phyloP scores from a whole-genome alignment of 2,797 vertebrate species.

The Zalophus californianus region DNA sequence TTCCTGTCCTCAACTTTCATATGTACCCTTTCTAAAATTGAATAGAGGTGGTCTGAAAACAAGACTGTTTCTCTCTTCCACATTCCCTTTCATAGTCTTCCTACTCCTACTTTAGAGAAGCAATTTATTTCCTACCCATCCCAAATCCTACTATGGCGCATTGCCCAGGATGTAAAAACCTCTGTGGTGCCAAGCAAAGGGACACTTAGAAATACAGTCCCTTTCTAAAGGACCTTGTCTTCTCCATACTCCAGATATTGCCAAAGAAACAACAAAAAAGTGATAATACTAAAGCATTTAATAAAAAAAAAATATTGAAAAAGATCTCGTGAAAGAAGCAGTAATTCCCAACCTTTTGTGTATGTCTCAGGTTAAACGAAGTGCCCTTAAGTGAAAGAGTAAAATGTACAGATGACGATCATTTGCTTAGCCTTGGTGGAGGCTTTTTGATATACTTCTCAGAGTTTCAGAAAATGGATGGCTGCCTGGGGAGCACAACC shows the following conservation, averaged over 20 bases:
- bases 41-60: background rate
- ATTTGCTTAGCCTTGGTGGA: background rate
- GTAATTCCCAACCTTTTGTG: background rate
- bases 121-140: background rate
- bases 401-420: background rate
- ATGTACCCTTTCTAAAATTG: background rate
- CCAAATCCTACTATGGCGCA: background rate
- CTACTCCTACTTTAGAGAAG: background rate
- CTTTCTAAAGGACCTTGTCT: background rate
- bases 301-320: slow-evolving; percentile 43
- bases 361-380: background rate
- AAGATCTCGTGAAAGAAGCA: background rate
- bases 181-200: background rate
- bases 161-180: background rate
- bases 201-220: background rate
- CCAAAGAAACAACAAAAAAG: background rate
- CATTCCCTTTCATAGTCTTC: background rate
- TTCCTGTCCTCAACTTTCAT: background rate
- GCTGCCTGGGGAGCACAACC: background rate
- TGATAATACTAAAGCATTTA: slow-evolving; percentile 4
- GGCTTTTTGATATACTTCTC: background rate
- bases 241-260: background rate
- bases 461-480: background rate
- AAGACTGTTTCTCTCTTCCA: background rate
- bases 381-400: background rate